These are phyloP conservation scores for Onychomys leucogaster DNA, from an alignment of 2,797 vertebrate species.

Conservation along the genomic window DNA sequence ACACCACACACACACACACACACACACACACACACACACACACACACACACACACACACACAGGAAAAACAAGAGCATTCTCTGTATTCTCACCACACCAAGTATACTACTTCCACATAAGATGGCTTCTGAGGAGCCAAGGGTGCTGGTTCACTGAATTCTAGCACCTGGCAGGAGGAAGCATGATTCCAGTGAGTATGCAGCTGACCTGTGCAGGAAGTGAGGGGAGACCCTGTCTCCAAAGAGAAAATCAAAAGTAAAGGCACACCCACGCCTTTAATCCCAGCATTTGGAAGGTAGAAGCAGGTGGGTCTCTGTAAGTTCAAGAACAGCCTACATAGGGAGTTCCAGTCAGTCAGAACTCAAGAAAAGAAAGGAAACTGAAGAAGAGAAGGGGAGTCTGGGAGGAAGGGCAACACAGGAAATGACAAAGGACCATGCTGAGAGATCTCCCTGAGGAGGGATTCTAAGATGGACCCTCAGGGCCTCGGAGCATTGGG, in stretches of 20 bases:
- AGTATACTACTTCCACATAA: neutral
- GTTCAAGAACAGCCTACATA: neutral
- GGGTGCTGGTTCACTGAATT: neutral
- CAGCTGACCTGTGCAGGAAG: neutral
- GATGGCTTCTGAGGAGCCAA: neutral
- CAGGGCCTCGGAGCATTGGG: neutral
- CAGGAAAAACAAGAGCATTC: neutral
- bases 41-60: neutral
- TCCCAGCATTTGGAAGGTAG: neutral
- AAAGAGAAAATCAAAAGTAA: neutral
- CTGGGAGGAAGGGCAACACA: neutral
- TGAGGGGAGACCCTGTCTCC: neutral
- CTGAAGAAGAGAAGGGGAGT: neutral
- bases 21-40: neutral
- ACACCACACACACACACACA: neutral
- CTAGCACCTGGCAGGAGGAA: neutral
- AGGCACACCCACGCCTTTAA: neutral
- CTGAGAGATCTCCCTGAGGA: conserved; percentile 59
- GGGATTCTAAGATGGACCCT: neutral
- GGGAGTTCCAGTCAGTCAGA: neutral
- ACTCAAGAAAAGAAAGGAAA: neutral
- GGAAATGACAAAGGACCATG: conserved; percentile 66
- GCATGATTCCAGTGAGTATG: neutral
- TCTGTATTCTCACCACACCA: neutral
- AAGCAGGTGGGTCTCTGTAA: neutral